Conservation (phyloP, 1,140 invertebrate genomes). For the Triops longicaudatus region DNA sequence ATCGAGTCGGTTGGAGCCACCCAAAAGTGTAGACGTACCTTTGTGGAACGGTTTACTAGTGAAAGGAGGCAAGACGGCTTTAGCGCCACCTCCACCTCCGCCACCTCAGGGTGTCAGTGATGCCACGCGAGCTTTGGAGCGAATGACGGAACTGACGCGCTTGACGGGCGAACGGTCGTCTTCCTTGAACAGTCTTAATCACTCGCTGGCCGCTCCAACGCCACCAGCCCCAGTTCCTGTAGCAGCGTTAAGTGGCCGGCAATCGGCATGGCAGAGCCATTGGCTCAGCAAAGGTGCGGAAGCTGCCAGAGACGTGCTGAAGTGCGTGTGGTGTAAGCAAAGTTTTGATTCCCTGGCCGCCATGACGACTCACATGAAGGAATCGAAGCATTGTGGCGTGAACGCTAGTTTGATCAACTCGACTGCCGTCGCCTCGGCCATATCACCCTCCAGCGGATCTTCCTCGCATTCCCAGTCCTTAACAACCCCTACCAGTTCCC, state of each 20-base stretch:
- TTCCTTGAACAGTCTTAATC: neutral
- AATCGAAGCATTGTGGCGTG: slow-evolving; percentile 73
- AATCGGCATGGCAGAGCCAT: slow-evolving; percentile 76
- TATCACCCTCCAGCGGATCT: slow-evolving; percentile 30
- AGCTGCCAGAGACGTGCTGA: slow-evolving; percentile 84
- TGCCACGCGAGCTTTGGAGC: slow-evolving; percentile 76
- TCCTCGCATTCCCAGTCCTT: slow-evolving; percentile 46
- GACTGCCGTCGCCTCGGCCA: neutral
- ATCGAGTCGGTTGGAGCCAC: neutral
- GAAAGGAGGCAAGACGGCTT: slow-evolving; percentile 29
- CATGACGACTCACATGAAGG: slow-evolving; percentile 89
- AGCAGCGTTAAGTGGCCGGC: slow-evolving; percentile 39
- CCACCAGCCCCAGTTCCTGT: slow-evolving; percentile 47
- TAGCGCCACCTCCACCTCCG: slow-evolving; percentile 40
- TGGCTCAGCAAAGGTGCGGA: slow-evolving; percentile 90
- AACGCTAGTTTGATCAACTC: slow-evolving; percentile 28
- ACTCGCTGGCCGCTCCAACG: slow-evolving; percentile 37
- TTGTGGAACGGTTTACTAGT: slow-evolving; percentile 20
- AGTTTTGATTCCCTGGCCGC: slow-evolving; percentile 81
- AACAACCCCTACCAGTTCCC: slow-evolving; percentile 55
- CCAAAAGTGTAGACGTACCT: neutral
- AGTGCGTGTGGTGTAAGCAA: slow-evolving; percentile 92
- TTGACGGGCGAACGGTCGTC: slow-evolving; percentile 53
- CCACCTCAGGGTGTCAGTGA: slow-evolving; percentile 55
- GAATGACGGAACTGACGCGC: slow-evolving; percentile 82